These are phyloP conservation scores for Sweltsa coloradensis DNA, from an alignment of 1,140 invertebrate genomes.

Conservation along the genomic window DNA sequence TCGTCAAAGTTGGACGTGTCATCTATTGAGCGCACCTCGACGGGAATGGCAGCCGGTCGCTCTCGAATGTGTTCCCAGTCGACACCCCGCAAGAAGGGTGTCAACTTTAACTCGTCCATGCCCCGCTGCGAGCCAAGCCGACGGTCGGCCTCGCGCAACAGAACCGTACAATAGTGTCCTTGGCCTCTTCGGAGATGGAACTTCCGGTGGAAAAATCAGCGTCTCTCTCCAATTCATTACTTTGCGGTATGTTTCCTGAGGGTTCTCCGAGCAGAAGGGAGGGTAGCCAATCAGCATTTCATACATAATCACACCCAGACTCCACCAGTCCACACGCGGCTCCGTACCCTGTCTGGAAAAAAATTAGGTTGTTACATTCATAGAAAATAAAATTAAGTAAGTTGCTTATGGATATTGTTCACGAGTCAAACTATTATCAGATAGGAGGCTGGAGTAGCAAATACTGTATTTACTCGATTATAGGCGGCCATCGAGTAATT, in stretches of 20 bases:
- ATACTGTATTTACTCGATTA: no score
- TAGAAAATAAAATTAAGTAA: no score
- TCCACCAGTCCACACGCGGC: conserved; percentile 99
- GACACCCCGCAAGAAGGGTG: conserved; percentile 81
- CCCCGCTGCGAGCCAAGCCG: conserved; percentile 81
- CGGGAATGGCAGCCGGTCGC: conserved; percentile 91
- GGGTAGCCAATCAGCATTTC: conserved; percentile 99
- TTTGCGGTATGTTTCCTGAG: conserved; percentile 98
- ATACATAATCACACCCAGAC: conserved; percentile 99
- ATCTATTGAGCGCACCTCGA: conserved; percentile 86
- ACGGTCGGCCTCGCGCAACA: conserved; percentile 90
- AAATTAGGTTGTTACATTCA: no score
- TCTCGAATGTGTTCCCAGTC: conserved; percentile 96
- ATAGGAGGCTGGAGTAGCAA: no score
- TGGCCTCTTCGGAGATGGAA: conserved; percentile 90
- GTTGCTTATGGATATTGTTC: no score
- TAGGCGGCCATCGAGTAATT: no score
- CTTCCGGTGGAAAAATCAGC: conserved; percentile 94
- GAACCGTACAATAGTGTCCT: conserved; percentile 77
- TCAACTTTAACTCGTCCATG: conserved; percentile 74
- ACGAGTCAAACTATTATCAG: no score
- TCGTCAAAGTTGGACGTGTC: conserved; percentile 99
- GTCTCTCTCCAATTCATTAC: conserved; percentile 99
- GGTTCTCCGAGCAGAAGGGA: conserved; percentile 98
- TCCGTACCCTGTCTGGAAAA: conserved; percentile 95